phyloP scores from a whole-genome alignment of 2,113 vertebrate genomes.

The Felis chaus region DNA sequence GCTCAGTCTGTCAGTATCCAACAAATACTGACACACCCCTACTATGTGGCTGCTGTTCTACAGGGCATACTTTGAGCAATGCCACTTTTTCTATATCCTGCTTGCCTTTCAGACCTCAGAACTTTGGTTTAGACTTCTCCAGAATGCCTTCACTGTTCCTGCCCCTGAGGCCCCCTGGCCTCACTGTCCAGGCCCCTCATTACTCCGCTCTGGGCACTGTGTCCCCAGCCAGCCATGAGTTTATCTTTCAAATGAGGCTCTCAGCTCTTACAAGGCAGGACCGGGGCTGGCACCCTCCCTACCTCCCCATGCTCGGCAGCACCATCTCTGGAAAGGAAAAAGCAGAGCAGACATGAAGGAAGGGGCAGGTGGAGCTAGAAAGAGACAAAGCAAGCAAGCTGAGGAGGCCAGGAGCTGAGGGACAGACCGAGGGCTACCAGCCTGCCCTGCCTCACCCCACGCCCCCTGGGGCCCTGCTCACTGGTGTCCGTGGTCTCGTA shows the following conservation, averaged over 20 bases:
- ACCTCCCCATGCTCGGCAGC: not conserved
- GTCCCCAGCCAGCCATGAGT: not conserved
- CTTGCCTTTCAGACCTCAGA: not conserved
- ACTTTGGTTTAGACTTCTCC: not conserved
- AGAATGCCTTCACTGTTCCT: not conserved
- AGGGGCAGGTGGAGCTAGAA: not conserved
- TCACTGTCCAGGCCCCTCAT: not conserved
- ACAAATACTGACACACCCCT: not conserved
- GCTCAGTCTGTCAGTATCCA: not conserved
- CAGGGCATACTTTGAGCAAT: not conserved
- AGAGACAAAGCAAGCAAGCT: not conserved
- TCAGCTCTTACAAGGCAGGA: not conserved
- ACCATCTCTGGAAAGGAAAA: not conserved
- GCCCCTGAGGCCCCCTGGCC: not conserved
- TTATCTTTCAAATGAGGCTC: not conserved
- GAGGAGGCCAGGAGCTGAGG: not conserved
- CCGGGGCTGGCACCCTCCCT: not conserved
- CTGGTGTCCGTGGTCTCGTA: conserved; percentile 95
- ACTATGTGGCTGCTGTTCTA: not conserved
- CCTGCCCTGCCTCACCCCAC: conserved; percentile 32
- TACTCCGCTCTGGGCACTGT: not conserved
- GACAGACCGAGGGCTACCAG: not conserved
- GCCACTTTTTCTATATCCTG: not conserved
- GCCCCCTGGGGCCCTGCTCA: conserved; percentile 80
- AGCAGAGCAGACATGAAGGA: not conserved